Evolutionary conservation across 2,797 vertebrate genomes (phyloP).

Genomic region (Phalloptychus januarius): DNA sequence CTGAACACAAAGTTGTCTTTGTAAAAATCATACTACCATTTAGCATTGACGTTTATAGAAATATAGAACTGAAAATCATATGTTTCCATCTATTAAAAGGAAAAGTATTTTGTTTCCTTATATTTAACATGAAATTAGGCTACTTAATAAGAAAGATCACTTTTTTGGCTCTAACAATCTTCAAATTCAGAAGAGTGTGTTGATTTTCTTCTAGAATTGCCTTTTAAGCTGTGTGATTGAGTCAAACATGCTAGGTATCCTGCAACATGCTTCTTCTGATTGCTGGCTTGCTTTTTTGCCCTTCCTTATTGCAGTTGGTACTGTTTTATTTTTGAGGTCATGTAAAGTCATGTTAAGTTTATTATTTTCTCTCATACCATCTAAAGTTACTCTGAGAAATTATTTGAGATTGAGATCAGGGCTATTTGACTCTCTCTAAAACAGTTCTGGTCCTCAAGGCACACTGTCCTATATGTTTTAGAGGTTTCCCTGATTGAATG

Average conservation of each 20-base stretch:
- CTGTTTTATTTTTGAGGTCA: too few species aligned
- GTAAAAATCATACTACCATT: conserved; percentile 54
- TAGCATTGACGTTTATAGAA: conserved; percentile 13
- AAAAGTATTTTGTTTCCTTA: background rate
- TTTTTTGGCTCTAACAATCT: background rate
- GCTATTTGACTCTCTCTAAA: background rate
- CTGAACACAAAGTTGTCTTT: conserved; percentile 30
- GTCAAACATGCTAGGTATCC: background rate
- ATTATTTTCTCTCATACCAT: background rate
- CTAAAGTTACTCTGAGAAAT: background rate
- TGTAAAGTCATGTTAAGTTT: too few species aligned
- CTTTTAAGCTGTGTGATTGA: background rate
- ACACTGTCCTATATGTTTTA: too few species aligned
- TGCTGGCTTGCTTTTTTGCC: background rate
- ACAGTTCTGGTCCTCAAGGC: too few species aligned
- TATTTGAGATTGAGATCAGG: background rate
- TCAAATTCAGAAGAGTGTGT: background rate
- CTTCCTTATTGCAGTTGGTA: background rate
- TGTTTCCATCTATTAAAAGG: background rate
- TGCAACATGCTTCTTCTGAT: background rate
- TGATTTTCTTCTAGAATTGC: background rate
- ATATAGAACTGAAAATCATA: background rate
- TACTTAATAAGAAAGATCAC: background rate
- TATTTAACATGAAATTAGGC: background rate
- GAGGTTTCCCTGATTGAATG: too few species aligned